phyloP scores from a whole-genome alignment of 2,113 vertebrate genomes.

The Leptosomus discolor region DNA sequence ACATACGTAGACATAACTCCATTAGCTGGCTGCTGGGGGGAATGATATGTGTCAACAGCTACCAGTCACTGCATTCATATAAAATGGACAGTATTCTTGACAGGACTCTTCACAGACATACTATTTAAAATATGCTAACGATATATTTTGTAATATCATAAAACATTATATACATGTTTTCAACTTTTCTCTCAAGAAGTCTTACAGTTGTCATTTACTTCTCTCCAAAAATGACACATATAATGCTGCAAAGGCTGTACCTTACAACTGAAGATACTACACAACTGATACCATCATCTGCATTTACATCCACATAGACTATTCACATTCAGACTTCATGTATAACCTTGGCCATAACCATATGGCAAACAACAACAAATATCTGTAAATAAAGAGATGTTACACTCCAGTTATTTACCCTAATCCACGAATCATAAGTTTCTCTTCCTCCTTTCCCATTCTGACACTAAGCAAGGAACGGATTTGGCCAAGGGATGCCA shows the following conservation, averaged over 20 bases:
- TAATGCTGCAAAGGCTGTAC: not conserved
- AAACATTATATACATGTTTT: not conserved
- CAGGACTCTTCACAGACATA: not conserved
- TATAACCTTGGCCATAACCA: not conserved
- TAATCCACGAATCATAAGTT: slow-evolving; percentile 95
- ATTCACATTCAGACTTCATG: not conserved
- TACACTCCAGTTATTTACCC: slow-evolving; percentile 74
- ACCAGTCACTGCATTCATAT: not conserved
- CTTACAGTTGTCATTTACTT: not conserved
- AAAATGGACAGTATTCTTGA: not conserved
- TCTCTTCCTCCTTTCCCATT: slow-evolving; percentile 96
- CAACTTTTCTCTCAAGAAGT: not conserved
- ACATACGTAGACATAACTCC: not conserved
- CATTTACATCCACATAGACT: not conserved
- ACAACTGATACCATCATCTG: not conserved
- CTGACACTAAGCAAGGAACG: slow-evolving; percentile 92
- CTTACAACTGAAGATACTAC: not conserved
- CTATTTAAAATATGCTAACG: not conserved
- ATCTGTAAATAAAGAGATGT: not conserved
- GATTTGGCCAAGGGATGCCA: slow-evolving; percentile 94
- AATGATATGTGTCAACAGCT: not conserved
- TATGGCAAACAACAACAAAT: not conserved
- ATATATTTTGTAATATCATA: not conserved
- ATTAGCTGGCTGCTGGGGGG: not conserved
- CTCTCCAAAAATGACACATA: not conserved